Base-by-base conservation (phyloP, 2,888 invertebrate species). In the Muschampia plurimacula region DNA sequence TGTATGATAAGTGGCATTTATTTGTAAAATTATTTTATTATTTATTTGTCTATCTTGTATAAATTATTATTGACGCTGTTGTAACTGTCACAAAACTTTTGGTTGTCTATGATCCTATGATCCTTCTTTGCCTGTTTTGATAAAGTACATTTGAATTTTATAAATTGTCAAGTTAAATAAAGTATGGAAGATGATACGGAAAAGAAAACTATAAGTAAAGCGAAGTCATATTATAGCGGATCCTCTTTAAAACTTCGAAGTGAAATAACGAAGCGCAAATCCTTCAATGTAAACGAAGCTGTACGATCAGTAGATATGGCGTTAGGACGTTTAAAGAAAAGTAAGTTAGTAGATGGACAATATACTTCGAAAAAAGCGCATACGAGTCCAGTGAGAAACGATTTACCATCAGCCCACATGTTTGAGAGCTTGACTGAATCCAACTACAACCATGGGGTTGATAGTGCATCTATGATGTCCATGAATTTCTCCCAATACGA, bases 401-500 rank as follows among this genome's bases (percentile, higher is more conserved):
- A 77, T 1, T 76, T 69, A 49, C 68, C 72, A 7, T 69, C 80
- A 6, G 73, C 81, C 2, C 84, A 85, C 9, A 84, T 88, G 82
- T 87, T 86, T 67, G 83, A 89, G 69, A 81, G 83, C 44, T 66
- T 76, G 12, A 81, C 80, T 52, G 13, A 82, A 74, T 52, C 72
- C 78, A 82, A 78, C 66, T 79, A 81, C 44, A 80, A 77, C 39
- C 79, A 80, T 9, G 80, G 80, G 12, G 74, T 81, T 6, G 87
- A 89, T 49, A 90, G 87, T 75, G 79, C 84, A 13, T 93, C 93
- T 0, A 74, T 89, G 41, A 86, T 91, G 84, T 92, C 93, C 1
- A 88, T 91, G 86, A 90, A 93, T 74, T 92, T 93, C 77, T 93
- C 93, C 1, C 89, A 92, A 75, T 93, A 93, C 73, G 93, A 93